These are phyloP conservation scores for Cephus cinctus DNA, from an alignment of 1,140 invertebrate species.

Conservation along the genomic window DNA sequence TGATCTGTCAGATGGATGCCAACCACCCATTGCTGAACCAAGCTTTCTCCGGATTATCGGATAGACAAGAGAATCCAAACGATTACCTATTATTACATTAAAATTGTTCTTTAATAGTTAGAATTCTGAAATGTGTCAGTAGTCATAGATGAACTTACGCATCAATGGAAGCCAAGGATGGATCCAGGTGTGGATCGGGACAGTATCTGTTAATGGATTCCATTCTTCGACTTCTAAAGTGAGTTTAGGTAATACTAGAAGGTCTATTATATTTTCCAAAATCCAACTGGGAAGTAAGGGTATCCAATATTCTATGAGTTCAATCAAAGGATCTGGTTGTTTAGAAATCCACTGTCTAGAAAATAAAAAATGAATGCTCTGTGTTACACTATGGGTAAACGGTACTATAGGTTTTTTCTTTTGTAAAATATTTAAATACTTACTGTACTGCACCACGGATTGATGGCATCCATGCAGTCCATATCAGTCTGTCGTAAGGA, in stretches of 20 bases:
- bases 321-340: constrained; percentile 72
- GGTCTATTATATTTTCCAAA: constrained; percentile 77
- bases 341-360: constrained; percentile 71
- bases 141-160: constrained; percentile 48
- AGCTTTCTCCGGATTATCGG: constrained; percentile 92
- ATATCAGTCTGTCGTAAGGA: constrained; percentile 79
- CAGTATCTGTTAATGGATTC: constrained; percentile 91
- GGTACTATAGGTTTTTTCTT: too few species aligned
- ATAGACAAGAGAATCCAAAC: constrained; percentile 80
- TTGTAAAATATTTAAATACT: too few species aligned
- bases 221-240: constrained; percentile 82
- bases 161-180: constrained; percentile 90
- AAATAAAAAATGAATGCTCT: constrained; percentile 25
- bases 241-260: constrained; percentile 78
- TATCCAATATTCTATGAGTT: constrained; percentile 80
- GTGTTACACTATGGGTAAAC: too few species aligned
- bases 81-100: constrained; percentile 42
- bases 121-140: neutral
- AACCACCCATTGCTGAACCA: constrained; percentile 79
- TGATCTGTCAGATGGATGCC: constrained; percentile 91
- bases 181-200: constrained; percentile 95
- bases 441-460: constrained; percentile 70
- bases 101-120: constrained; percentile 2
- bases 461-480: constrained; percentile 88
- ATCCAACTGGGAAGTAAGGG: constrained; percentile 81